Conservation (phyloP, 2,888 invertebrate species). For the Hyles lineata region DNA sequence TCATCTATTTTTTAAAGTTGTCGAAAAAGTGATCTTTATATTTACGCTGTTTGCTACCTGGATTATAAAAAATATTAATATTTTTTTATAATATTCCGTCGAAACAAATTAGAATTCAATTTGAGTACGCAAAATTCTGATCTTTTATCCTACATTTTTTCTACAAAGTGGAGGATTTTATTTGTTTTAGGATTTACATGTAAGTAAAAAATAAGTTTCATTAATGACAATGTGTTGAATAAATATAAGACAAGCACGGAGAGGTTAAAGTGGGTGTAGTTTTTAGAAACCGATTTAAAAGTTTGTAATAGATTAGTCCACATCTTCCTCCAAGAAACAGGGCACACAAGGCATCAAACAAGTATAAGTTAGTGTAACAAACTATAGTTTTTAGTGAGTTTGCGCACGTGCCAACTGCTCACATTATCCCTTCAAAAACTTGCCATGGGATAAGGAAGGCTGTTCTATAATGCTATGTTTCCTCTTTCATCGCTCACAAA, state of each 20-base stretch:
- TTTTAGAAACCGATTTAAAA: too few species aligned
- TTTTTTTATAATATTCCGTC: not conserved
- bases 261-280: too few species aligned
- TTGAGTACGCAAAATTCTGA: too few species aligned
- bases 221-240: too few species aligned
- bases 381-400: not conserved
- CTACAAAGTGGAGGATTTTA: too few species aligned
- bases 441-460: not conserved
- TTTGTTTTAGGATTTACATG: too few species aligned
- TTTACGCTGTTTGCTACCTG: not conserved
- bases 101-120: not conserved
- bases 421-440: not conserved
- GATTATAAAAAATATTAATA: not conserved
- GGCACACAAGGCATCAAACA: not conserved
- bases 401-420: not conserved
- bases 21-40: not conserved
- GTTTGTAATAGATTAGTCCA: too few species aligned
- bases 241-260: too few species aligned
- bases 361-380: not conserved
- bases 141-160: too few species aligned
- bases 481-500: not conserved
- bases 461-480: not conserved
- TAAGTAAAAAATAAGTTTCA: too few species aligned
- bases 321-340: not conserved
- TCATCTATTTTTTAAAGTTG: not conserved